Base-by-base conservation (phyloP, 2,797 vertebrate genomes). In the Poecilia wingei region DNA sequence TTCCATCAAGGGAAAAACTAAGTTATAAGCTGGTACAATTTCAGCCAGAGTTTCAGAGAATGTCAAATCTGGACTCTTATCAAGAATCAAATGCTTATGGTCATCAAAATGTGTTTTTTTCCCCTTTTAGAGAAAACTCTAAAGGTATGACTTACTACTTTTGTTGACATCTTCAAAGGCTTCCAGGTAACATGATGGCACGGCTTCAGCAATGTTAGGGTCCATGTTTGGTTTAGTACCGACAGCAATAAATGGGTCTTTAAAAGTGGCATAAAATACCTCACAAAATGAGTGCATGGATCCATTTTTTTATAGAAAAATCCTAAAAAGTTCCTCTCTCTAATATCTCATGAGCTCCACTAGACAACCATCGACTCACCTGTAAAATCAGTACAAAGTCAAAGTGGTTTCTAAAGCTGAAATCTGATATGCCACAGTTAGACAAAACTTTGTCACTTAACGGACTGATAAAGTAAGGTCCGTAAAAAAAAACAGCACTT, bases 401-500 rank as follows among this genome's bases (percentile, higher is more conserved):
- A 12, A 82, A 22, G 28, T 12, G 6, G 51, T 79, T 53, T 75
- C 22, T 74, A 12, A 31, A 57, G 73, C 69, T 72, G 22, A 64
- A 70, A 39, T 66, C 78, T 64, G 72, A 49, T 33, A 47, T 72
- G 69, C 12, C 46, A 76, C 22, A 18, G 28, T 18, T 45, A 74
- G 71, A 79, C 61, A 64, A 31, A 59, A 59, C 41, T 22, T 39
- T 20, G 74, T 69, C 70, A 64, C 49, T 36, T 8, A 51, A 47
- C 43, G 6, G 18, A 20, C 46, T 39, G 77, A 87, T 84, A 82
- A 86, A 82, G 74, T 73, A 41, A 90, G 36, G 83, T 82, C 78
- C 79, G 73, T 18, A 46, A 71, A 61, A 76, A 41, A 76, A 25
- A 20, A 25, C 36, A 31, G 66, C 78, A 73, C 80, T 84, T 81